Evolutionary conservation across 2,113 vertebrate species (phyloP), one percentile per base, ranked within the genome.

Genomic region (Pelodiscus sinensis): DNA sequence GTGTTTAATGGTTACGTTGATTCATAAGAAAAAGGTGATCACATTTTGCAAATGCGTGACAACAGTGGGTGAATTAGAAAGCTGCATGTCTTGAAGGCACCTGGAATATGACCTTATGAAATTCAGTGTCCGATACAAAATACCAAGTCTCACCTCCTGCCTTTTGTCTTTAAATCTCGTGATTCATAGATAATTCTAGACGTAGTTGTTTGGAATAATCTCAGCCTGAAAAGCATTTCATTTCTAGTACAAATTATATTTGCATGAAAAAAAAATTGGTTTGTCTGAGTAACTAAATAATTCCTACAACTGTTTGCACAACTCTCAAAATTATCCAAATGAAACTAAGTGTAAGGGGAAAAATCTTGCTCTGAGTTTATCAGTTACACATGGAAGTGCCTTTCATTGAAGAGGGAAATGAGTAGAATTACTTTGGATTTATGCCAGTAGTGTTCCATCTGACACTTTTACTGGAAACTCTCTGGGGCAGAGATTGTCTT

Each of bases 1-100:
- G 57, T 79, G 86, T 93, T 79, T 92, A 62, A 62, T 79, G 77
- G 56, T 83, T 95, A 55, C 92, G 95, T 96, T 96, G 96, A 97
- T 97, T 97, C 90, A 85, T 84, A 87, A 85, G 91, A 96, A 44
- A 79, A 94, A 88, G 92, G 89, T 94, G 57, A 68, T 92, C 96
- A 94, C 62, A 3, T 96, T 90, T 95, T 94, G 82, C 80, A 95
- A 96, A 89, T 94, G 94, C 86, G 96, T 88, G 73, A 93, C 89
- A 94, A 86, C 35, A 5, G 86, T 91, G 85, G 93, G 93, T 89
- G 89, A 97, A 97, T 97, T 87, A 94, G 87, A 95, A 97, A 88
- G 79, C 22, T 57, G 55, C 91, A 89, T 58, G 38, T 60, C 94
- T 90, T 87, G 54, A 93, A 94, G 92, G 83, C 94, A 84, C 90